These are phyloP conservation scores for Gymnarchus niloticus DNA, from an alignment of 2,113 vertebrate species.

Conservation along the genomic window DNA sequence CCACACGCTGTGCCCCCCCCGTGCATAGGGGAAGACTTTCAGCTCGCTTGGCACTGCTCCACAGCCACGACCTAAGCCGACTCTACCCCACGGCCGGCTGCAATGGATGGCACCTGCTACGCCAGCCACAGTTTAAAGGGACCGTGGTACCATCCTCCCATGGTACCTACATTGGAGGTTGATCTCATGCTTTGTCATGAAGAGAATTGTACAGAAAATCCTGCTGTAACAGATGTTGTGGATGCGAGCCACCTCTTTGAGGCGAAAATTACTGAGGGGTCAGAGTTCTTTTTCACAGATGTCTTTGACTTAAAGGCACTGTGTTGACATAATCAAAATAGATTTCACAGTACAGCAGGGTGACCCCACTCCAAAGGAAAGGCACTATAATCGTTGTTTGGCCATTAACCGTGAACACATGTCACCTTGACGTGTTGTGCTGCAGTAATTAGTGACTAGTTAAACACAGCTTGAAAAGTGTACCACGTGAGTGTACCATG, in stretches of 20 bases:
- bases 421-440: neutral
- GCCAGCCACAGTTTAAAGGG: neutral
- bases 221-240: neutral
- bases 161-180: neutral
- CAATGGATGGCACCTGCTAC: neutral
- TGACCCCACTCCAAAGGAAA: neutral
- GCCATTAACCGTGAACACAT: neutral
- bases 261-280: neutral
- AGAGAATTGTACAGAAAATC: neutral
- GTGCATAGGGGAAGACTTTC: slow-evolving; percentile 27
- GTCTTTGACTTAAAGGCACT: too few relatives aligned
- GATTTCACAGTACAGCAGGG: neutral
- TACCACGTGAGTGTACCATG: neutral
- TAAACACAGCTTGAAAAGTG: neutral
- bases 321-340: neutral
- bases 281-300: neutral
- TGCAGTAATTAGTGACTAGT: neutral
- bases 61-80: neutral
- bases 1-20: neutral
- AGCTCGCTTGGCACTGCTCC: slow-evolving; percentile 53
- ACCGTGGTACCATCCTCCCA: neutral
- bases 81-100: neutral
- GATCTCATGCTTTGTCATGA: neutral
- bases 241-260: neutral
- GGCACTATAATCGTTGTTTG: neutral